A percentile compares a stretch with the other conserved stretches of the same genome.
Conservation (phyloP, 2,113 vertebrate genomes). For the Pogonocichla stellata region DNA sequence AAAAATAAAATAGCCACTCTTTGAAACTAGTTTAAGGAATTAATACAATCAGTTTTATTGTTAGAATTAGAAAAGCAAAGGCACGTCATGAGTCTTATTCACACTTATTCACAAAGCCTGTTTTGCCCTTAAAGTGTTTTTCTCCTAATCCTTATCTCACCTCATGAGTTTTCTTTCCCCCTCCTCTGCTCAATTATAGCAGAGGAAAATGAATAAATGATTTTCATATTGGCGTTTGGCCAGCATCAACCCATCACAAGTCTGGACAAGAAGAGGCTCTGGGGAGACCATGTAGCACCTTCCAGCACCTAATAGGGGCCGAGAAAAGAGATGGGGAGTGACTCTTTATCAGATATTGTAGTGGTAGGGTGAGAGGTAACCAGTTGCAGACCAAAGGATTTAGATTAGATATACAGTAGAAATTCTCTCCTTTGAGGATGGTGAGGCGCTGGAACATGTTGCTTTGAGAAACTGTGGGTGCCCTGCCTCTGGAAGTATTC, state of each 20-base stretch:
- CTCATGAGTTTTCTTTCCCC: neutral
- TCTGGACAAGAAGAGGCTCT: neutral
- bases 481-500: neutral
- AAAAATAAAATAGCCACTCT: neutral
- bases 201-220: neutral
- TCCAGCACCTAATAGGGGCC: neutral
- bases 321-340: neutral
- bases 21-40: neutral
- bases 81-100: neutral
- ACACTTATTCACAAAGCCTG: neutral
- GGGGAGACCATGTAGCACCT: neutral
- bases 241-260: neutral
- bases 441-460: neutral
- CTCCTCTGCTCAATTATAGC: neutral
- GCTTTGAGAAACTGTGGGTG: neutral
- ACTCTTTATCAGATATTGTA: neutral
- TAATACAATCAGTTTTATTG: neutral
- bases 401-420: neutral
- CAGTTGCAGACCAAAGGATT: neutral
- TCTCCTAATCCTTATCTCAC: neutral
- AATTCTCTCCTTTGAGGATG: neutral
- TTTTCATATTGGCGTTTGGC: neutral
- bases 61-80: neutral
- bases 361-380: accelerated
- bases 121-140: neutral